Conservation (phyloP, 2,113 vertebrate genomes). For the Bagarius yarrelli region DNA sequence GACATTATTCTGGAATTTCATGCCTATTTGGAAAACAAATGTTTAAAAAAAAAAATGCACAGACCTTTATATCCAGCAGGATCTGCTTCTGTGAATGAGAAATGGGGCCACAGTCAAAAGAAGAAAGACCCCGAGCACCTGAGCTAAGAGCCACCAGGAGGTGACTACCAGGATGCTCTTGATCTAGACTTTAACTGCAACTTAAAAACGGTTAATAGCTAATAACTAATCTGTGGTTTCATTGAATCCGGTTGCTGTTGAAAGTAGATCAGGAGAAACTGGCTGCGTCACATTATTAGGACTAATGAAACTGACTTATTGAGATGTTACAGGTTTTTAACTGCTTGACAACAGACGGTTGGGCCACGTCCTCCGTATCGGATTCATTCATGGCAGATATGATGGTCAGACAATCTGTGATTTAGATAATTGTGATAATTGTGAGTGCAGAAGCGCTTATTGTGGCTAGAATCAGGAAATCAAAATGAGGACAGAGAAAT, state of each 20-base stretch:
- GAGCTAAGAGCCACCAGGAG: slow-evolving; percentile 9
- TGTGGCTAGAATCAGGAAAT: too few relatives aligned
- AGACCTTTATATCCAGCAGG: slow-evolving; percentile 76
- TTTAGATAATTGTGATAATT: too few relatives aligned
- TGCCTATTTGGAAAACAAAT: slow-evolving; percentile 70
- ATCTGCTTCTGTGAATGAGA: slow-evolving; percentile 79
- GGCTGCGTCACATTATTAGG: not conserved
- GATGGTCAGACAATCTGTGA: too few relatives aligned
- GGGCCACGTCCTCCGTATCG: too few relatives aligned
- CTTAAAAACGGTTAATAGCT: not conserved
- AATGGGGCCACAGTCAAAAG: slow-evolving; percentile 75
- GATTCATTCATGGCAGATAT: too few relatives aligned
- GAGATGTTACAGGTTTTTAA: not conserved
- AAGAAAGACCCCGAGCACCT: slow-evolving; percentile 51
- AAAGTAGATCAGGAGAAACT: not conserved
- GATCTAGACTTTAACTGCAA: not conserved
- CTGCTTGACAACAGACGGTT: not conserved
- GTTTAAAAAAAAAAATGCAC: slow-evolving; percentile 66
- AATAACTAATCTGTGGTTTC: not conserved
- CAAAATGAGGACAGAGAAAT: too few relatives aligned
- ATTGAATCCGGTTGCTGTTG: not conserved
- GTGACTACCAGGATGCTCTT: slow-evolving; percentile 9
- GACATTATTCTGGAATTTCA: slow-evolving; percentile 56
- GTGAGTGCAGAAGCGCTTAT: too few relatives aligned
- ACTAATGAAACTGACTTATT: not conserved